phyloP scores from a whole-genome alignment of 2,888 invertebrate genomes.

The Platycheirus rosarum region DNA sequence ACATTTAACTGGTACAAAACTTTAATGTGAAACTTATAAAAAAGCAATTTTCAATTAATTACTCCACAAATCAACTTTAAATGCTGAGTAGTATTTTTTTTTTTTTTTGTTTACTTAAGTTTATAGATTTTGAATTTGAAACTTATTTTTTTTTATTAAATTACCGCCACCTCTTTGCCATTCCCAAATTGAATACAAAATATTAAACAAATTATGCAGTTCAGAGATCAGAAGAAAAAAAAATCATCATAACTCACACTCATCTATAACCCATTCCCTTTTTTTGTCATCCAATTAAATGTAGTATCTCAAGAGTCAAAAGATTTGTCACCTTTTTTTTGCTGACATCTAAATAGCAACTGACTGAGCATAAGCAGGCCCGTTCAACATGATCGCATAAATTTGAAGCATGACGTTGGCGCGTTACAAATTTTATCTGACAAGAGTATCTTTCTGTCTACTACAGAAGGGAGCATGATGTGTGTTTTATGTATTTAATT shows the following conservation, averaged over 20 bases:
- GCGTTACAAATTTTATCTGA: slow-evolving; percentile 56
- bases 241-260: slow-evolving; percentile 53
- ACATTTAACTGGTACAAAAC: too few relatives aligned
- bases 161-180: slow-evolving; percentile 21
- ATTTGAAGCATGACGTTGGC: slow-evolving; percentile 57
- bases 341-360: slow-evolving; percentile 40
- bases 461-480: slow-evolving; percentile 33
- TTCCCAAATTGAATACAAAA: slow-evolving; percentile 26
- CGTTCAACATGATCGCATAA: slow-evolving; percentile 52
- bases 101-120: too few relatives aligned
- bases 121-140: too few relatives aligned
- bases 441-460: slow-evolving; percentile 30
- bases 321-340: slow-evolving; percentile 37
- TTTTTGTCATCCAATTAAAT: slow-evolving; percentile 61
- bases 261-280: slow-evolving; percentile 42
- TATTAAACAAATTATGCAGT: slow-evolving; percentile 44
- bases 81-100: too few relatives aligned
- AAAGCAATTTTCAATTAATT: too few relatives aligned
- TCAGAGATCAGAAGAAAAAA: slow-evolving; percentile 62
- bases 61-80: too few relatives aligned
- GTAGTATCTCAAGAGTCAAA: slow-evolving; percentile 29
- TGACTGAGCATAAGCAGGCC: slow-evolving; percentile 4
- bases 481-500: slow-evolving; percentile 7
- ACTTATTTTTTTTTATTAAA: too few relatives aligned
- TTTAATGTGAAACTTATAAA: too few relatives aligned